A percentile compares a stretch with the other conserved stretches of the same genome.
phyloP scores from a whole-genome alignment of 2,888 invertebrate genomes.

The Cheilosia vulpina region DNA sequence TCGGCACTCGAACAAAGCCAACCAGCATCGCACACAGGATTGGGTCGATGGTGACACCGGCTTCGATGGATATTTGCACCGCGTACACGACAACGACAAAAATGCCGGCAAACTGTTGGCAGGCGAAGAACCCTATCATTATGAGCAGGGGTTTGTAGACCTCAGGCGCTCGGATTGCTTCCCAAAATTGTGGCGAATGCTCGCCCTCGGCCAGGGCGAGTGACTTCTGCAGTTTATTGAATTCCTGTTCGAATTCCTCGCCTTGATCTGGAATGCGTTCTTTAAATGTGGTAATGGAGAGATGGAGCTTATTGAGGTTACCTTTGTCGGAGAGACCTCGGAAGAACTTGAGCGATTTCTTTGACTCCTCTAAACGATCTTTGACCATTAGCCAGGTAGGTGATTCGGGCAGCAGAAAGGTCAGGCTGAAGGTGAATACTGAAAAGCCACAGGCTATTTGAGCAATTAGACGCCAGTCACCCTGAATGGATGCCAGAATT shows the following conservation, averaged over 20 bases:
- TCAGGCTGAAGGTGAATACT: slow-evolving; percentile 79
- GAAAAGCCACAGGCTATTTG: slow-evolving; percentile 76
- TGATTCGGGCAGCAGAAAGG: slow-evolving; percentile 86
- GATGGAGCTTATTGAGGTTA: slow-evolving; percentile 21
- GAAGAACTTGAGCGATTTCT: slow-evolving; percentile 85
- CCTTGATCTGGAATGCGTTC: slow-evolving; percentile 76
- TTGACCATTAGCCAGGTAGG: slow-evolving; percentile 87
- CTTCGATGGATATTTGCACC: slow-evolving; percentile 86
- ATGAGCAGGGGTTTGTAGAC: slow-evolving; percentile 78
- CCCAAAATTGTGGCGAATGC: slow-evolving; percentile 44
- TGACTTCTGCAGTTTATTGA: slow-evolving; percentile 70
- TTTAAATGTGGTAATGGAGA: too few species aligned
- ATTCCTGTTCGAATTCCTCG: slow-evolving; percentile 76
- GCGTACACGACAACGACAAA: slow-evolving; percentile 88
- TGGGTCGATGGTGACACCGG: slow-evolving; percentile 86
- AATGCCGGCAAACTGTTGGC: slow-evolving; percentile 87
- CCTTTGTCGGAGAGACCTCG: slow-evolving; percentile 83
- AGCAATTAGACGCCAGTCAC: slow-evolving; percentile 76
- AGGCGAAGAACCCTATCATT: slow-evolving; percentile 86
- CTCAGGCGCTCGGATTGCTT: slow-evolving; percentile 76
- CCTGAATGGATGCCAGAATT: slow-evolving; percentile 50
- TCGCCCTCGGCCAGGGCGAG: slow-evolving; percentile 59
- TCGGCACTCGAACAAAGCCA: slow-evolving; percentile 86
- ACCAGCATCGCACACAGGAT: slow-evolving; percentile 86
- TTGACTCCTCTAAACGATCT: slow-evolving; percentile 85